These are phyloP conservation scores for Fistularia tabacaria DNA, from an alignment of 2,797 vertebrate genomes.

Conservation along the genomic window DNA sequence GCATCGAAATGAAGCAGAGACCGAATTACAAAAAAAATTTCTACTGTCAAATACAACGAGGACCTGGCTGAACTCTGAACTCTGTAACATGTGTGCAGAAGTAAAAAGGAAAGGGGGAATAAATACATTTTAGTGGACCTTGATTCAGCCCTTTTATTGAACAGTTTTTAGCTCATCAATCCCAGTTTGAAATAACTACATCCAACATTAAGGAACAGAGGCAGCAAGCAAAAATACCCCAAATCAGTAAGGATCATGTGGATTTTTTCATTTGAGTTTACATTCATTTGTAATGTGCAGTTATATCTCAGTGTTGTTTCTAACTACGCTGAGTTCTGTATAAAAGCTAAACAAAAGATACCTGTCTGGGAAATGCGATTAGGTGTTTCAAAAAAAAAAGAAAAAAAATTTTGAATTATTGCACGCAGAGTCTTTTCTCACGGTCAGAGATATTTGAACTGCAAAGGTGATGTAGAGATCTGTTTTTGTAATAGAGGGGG, in stretches of 20 bases:
- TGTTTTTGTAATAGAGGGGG: constrained; percentile 26
- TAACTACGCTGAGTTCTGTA: not conserved
- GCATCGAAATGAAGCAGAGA: no score
- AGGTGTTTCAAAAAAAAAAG: not conserved
- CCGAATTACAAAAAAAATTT: no score
- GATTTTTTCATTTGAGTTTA: constrained; percentile 12
- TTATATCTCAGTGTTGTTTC: not conserved
- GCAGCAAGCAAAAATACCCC: constrained; percentile 13
- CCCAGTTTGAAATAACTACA: constrained; percentile 17
- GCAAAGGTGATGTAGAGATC: not conserved
- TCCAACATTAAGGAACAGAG: constrained; percentile 21
- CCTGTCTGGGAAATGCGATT: not conserved
- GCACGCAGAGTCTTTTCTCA: constrained; percentile 2
- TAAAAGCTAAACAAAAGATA: not conserved
- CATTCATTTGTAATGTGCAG: no score
- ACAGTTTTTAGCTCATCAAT: constrained; percentile 13
- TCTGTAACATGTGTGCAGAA: not conserved
- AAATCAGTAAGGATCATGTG: constrained; percentile 38
- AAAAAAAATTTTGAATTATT: not conserved
- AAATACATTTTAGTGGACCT: not conserved
- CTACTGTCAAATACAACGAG: no score
- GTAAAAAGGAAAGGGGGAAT: constrained; percentile 3
- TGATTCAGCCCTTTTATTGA: constrained; percentile 7
- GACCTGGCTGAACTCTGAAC: not conserved
- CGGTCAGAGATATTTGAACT: constrained; percentile 13